Percentiles rank a stretch among this genome's conserved stretches.
These are phyloP conservation scores for Artemia sinica DNA, from an alignment of 2,888 invertebrate genomes.

Conservation along the genomic window DNA sequence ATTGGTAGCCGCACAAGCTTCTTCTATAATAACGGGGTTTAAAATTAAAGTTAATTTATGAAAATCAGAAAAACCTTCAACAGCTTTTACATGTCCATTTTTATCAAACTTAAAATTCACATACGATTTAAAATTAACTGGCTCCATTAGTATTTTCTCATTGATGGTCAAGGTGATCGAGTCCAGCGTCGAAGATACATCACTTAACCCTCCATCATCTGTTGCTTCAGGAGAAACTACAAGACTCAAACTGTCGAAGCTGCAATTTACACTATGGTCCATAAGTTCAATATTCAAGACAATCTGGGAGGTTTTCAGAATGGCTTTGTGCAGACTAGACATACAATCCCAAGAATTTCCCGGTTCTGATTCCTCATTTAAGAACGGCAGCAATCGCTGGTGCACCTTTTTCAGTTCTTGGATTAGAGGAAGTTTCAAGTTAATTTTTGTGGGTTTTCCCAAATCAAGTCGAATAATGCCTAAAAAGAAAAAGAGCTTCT, in stretches of 20 bases:
- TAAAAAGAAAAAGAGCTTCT: too few relatives aligned
- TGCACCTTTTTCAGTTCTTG: neutral
- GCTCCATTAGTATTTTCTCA: neutral
- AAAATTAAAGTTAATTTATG: neutral
- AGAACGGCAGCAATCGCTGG: neutral
- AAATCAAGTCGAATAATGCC: too few relatives aligned
- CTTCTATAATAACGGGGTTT: too few relatives aligned
- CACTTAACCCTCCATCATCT: neutral
- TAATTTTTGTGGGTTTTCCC: neutral
- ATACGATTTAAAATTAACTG: neutral
- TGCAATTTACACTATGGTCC: neutral
- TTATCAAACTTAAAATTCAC: neutral
- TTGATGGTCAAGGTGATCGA: neutral
- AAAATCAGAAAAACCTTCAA: neutral
- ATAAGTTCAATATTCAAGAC: neutral
- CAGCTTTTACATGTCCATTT: neutral
- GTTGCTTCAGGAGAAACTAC: neutral
- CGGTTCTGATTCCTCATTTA: neutral
- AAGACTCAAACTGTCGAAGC: neutral
- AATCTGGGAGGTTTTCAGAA: neutral
- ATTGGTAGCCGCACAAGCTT: too few relatives aligned
- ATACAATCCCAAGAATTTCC: neutral
- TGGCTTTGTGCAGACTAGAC: neutral
- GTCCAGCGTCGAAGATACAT: neutral
- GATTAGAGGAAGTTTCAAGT: neutral